Conservation (phyloP, 2,113 vertebrate genomes). For the Corynorhinus townsendii region DNA sequence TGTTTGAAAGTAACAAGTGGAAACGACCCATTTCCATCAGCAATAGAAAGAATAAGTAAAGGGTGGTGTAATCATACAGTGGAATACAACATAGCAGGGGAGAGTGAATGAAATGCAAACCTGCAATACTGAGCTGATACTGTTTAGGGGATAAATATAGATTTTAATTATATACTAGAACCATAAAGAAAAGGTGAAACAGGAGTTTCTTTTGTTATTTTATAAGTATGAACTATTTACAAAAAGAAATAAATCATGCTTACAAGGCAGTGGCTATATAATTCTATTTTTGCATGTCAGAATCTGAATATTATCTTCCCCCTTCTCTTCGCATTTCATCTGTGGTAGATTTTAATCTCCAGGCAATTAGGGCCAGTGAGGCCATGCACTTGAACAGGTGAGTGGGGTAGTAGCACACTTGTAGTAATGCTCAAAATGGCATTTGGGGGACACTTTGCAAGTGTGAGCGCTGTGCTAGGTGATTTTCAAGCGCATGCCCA, state of each 20-base stretch:
- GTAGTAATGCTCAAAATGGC: not conserved
- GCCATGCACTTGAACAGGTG: not conserved
- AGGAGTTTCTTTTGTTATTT: not conserved
- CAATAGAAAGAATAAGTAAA: not conserved
- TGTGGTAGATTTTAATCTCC: not conserved
- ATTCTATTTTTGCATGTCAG: not conserved
- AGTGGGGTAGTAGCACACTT: not conserved
- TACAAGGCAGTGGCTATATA: not conserved
- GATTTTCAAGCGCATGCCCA: not conserved
- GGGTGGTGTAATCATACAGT: accelerated
- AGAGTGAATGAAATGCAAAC: not conserved
- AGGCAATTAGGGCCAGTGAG: not conserved
- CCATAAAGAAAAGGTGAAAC: not conserved
- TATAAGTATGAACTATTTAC: not conserved
- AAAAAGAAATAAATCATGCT: not conserved
- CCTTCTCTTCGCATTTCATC: not conserved
- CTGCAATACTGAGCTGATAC: accelerated
- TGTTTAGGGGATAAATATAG: not conserved
- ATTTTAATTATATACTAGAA: not conserved
- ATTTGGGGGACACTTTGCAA: not conserved
- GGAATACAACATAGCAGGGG: not conserved
- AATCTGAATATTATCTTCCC: not conserved
- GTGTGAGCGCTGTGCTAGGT: not conserved
- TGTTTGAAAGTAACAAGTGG: not conserved
- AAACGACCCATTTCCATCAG: not conserved